These are phyloP conservation scores for Perca fluviatilis DNA, from an alignment of 2,113 vertebrate genomes.

Conservation along the genomic window DNA sequence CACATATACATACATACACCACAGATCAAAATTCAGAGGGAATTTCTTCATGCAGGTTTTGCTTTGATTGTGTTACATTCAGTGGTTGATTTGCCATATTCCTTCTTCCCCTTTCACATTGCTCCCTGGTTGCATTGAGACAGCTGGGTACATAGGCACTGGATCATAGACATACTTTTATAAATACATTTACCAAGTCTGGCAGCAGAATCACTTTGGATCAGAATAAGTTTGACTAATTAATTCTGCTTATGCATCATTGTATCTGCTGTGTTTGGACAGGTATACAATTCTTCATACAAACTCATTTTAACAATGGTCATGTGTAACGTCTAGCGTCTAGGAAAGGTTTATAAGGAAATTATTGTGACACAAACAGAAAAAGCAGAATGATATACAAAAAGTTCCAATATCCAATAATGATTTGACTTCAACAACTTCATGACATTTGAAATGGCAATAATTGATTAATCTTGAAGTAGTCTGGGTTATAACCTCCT, in stretches of 20 bases:
- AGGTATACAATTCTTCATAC: not conserved
- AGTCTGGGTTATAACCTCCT: constrained; percentile 65
- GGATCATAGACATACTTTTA: constrained; percentile 15
- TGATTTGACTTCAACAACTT: not conserved
- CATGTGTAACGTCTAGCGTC: not conserved
- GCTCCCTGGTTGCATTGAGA: constrained; percentile 15
- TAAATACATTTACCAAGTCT: constrained; percentile 18
- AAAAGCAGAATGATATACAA: constrained; percentile 13
- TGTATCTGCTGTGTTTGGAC: constrained; percentile 4
- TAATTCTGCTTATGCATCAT: constrained; percentile 8
- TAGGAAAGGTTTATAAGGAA: not conserved
- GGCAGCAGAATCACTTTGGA: constrained; percentile 24
- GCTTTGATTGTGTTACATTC: constrained; percentile 50
- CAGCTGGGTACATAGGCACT: constrained; percentile 37
- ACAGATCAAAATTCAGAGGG: constrained; percentile 9
- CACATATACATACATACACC: not conserved
- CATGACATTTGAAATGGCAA: constrained; percentile 62
- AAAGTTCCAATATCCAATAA: constrained; percentile 6
- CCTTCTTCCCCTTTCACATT: constrained; percentile 34
- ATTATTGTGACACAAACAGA: not conserved
- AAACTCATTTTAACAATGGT: not conserved
- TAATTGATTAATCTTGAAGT: constrained; percentile 71
- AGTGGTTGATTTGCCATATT: constrained; percentile 38
- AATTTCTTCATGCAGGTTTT: constrained; percentile 29
- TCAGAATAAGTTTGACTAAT: constrained; percentile 25